Base-by-base conservation (phyloP, 2,888 invertebrate genomes). In the Hartigia nigra region DNA sequence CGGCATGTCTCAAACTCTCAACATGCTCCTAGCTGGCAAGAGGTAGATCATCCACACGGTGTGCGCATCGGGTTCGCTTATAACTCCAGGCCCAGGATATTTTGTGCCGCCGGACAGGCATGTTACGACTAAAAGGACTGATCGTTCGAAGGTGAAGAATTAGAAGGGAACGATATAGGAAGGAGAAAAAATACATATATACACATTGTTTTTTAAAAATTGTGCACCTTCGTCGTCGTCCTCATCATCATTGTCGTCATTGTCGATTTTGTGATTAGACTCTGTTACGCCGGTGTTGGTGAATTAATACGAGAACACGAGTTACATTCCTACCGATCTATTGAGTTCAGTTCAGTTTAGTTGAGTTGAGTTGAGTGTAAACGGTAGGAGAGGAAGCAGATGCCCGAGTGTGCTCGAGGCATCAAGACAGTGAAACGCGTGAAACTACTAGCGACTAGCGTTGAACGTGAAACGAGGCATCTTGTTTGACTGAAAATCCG, bases 1-100 rank as follows among this genome's bases (percentile, higher is more conserved):
- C 89, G 83, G 90, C 90, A 89, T 89, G 90, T 89, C 86, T 87
- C 89, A 87, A 88, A 87, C 86, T 85, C 88, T 88, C 87, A 85
- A 87, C 89, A 89, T 90, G 89, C 87, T 89, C 88, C 87, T 87
- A 88, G 87, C 86, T 88, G 87, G 86, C 86, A 87, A 87, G 86
- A 88, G 87, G 85, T 86, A 84, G 84, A 86, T 75, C 74, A 77
- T 81, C 76, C 76, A 78, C 76, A 77, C 78, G 78, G 77, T 77
- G 31, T 72, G 80, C 74, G 75, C 75, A 72, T 81, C 55, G 76
- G 23, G 39, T 55, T 14, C 72, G 72, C 72, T 72, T 34, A 32
- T 55, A 55, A 55, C 23, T 55, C 55, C 72, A 72, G 72, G 72
- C 72, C 31, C 72, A 72, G 72, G 32, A 72, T 72, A 72, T 31